A percentile compares a stretch with the other conserved stretches of the same genome.
Conservation (phyloP, 2,113 vertebrate species). For the Brienomyrus brachyistius region DNA sequence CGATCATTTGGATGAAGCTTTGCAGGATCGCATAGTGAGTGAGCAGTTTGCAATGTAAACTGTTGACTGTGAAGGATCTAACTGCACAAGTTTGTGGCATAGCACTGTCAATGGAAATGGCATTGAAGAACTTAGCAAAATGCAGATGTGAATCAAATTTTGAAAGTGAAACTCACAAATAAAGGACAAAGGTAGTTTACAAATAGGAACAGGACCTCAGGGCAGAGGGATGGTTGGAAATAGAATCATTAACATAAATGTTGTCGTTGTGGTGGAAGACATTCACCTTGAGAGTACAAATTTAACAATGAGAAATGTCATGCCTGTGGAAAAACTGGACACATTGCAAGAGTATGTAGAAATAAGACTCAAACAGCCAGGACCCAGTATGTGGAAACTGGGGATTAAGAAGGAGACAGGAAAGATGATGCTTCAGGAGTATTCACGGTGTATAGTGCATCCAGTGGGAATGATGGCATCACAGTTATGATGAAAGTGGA, state of each 20-base stretch:
- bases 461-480: background rate
- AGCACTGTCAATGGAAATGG: background rate
- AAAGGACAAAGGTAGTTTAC: background rate
- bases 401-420: background rate
- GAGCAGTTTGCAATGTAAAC: background rate
- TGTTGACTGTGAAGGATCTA: background rate
- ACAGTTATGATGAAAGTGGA: background rate
- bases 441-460: background rate
- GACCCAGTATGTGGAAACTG: background rate
- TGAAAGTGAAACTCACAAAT: background rate
- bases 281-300: background rate
- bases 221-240: background rate
- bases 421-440: background rate
- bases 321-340: constrained; percentile 11
- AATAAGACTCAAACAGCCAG: background rate
- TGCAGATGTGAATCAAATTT: background rate
- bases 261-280: constrained; percentile 20
- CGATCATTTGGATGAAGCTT: background rate
- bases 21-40: background rate
- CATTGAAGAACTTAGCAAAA: background rate
- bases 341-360: constrained; percentile 7
- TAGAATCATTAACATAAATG: background rate
- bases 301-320: constrained; percentile 24
- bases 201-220: background rate
- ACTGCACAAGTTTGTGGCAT: background rate